Evolutionary conservation across 2,888 invertebrate genomes (phyloP).

Genomic region (Lycophotia porphyrea): DNA sequence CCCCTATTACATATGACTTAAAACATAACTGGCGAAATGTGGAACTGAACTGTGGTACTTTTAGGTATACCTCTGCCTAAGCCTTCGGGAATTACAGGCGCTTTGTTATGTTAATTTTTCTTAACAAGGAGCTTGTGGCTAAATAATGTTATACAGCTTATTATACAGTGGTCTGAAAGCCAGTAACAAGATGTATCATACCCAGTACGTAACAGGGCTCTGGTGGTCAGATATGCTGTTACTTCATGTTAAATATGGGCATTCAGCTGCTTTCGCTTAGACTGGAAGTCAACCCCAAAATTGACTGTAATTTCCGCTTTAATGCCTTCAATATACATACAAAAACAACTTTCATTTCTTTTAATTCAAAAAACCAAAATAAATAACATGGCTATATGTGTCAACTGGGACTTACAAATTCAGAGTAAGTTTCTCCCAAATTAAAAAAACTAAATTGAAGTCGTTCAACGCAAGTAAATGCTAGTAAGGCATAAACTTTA

Average conservation of each 20-base stretch:
- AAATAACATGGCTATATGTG: neutral
- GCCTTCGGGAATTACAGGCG: too few relatives aligned
- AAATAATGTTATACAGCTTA: too few relatives aligned
- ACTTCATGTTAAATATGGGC: too few relatives aligned
- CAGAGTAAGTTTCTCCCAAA: slow-evolving; percentile 14
- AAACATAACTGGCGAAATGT: too few relatives aligned
- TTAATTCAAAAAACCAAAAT: neutral
- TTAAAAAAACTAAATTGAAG: slow-evolving; percentile 41
- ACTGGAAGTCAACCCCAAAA: neutral
- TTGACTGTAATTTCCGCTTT: too few relatives aligned
- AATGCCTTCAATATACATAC: neutral
- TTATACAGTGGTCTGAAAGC: too few relatives aligned
- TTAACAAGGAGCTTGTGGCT: too few relatives aligned
- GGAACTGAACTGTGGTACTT: too few relatives aligned
- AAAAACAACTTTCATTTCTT: neutral
- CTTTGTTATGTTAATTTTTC: too few relatives aligned
- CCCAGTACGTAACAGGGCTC: neutral
- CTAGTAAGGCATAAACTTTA: slow-evolving; percentile 25
- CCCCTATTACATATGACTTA: too few relatives aligned
- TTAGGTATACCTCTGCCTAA: too few relatives aligned
- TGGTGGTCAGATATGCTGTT: neutral
- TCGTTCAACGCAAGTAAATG: slow-evolving; percentile 15
- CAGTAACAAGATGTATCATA: too few relatives aligned
- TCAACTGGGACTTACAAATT: slow-evolving; percentile 18
- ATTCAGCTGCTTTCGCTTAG: neutral